A percentile compares a stretch with the other conserved stretches of the same genome.
These are phyloP conservation scores for Spermophilus dauricus DNA, from an alignment of 2,113 vertebrate genomes.

Conservation along the genomic window DNA sequence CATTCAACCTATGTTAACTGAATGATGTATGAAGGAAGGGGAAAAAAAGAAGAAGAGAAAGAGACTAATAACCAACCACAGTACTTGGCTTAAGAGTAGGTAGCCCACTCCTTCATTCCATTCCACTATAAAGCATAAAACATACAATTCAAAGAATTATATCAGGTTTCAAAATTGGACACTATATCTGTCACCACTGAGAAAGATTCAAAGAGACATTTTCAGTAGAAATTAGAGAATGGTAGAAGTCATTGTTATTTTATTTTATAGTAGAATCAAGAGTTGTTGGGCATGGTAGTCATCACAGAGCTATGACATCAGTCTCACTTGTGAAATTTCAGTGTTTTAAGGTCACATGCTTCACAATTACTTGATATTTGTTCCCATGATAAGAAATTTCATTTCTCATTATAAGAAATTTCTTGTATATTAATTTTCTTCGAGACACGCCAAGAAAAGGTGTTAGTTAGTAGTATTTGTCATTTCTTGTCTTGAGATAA, in stretches of 20 bases:
- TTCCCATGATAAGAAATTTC: neutral
- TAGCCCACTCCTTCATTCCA: neutral
- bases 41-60: neutral
- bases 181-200: neutral
- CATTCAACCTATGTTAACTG: neutral
- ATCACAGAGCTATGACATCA: neutral
- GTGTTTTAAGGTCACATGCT: neutral
- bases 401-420: neutral
- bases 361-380: neutral
- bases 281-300: neutral
- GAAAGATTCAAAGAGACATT: neutral
- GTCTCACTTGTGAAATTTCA: neutral
- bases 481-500: neutral
- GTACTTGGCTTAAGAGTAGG: neutral
- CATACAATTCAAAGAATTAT: neutral
- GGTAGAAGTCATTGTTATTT: neutral
- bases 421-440: neutral
- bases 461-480: neutral
- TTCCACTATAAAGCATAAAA: neutral
- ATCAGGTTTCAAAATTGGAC: neutral
- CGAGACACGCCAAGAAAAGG: neutral
- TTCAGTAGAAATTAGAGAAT: neutral
- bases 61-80: neutral
- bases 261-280: slow-evolving; percentile 43
- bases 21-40: neutral